Percentiles rank a stretch among this genome's conserved stretches.
These are phyloP conservation scores for Aricia artaxerxes DNA, from an alignment of 2,888 invertebrate species.

Conservation along the genomic window DNA sequence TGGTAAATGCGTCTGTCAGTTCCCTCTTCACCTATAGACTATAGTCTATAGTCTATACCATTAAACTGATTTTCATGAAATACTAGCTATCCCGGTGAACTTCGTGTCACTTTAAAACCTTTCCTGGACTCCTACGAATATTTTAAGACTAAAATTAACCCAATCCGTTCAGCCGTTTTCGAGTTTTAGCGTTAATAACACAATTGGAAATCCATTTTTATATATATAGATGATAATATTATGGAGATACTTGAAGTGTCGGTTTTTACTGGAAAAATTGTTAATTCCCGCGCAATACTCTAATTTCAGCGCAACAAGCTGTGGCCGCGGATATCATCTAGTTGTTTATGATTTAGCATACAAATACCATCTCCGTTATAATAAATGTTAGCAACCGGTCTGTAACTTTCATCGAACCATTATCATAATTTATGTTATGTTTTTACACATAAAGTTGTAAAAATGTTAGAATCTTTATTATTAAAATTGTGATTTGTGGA, in stretches of 20 bases:
- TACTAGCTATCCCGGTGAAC: too few species aligned
- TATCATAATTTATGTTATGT: background rate
- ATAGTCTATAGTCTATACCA: too few species aligned
- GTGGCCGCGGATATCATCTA: background rate
- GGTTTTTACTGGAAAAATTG: background rate
- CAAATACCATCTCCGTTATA: background rate
- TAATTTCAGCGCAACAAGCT: background rate
- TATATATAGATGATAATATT: too few species aligned
- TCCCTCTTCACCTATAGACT: too few species aligned
- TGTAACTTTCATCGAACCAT: slow-evolving; percentile 8
- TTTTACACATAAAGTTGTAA: background rate
- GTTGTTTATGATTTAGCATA: background rate
- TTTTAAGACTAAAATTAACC: too few species aligned
- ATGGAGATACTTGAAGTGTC: too few species aligned
- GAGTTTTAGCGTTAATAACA: too few species aligned
- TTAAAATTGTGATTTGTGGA: background rate
- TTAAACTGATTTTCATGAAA: too few species aligned
- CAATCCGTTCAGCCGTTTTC: too few species aligned
- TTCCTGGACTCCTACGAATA: too few species aligned
- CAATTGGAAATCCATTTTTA: too few species aligned
- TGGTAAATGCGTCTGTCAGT: background rate
- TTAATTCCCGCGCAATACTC: background rate
- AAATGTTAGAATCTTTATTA: background rate
- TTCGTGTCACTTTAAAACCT: too few species aligned
- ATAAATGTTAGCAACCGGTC: background rate